Base-by-base conservation (phyloP, 1,140 invertebrate genomes). In the Trachelipus rathkii region DNA sequence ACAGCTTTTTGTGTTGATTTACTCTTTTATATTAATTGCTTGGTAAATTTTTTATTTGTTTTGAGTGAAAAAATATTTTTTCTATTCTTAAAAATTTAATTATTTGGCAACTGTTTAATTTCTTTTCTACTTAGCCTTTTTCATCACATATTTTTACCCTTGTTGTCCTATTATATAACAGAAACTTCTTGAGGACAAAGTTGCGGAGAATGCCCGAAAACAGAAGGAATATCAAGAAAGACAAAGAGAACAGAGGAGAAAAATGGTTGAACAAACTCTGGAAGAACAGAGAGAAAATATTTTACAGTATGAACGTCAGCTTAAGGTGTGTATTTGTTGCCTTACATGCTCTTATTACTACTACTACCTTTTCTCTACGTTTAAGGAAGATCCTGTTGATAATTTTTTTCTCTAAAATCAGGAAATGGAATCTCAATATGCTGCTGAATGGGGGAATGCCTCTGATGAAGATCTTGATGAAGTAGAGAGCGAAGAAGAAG, bases 341-440 rank as follows among this genome's bases (percentile, higher is more conserved):
- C 8, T 60, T 60, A 60, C 50, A 60, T 60, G 19, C 19, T 60
- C 1, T 3, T 60, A 60, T 60, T 60, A 60, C 19, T 60, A 60
- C 15, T 50, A 50, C 15, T 50, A 50, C n/a, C n/a, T n/a, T 33
- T 6, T 33, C 6, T 33, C 33, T 33, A 33, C 33, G 6, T 33
- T 33, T 33, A 33, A 33, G 33, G 33, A 33, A 6, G 33, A 33
- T 33, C 33, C 33, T 33, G 33, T 33, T 33, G 1, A 33, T 33
- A 1, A 33, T 33, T 6, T 33, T 33, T 33, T 33, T 1, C 6
- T 33, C 1, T 33, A 33, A 33, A 33, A 13, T 19, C 50, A 60
- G 50, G 50, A 60, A 60, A 60, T 60, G 50, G 50, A 60, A 60
- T 60, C 50, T 60, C 11, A 60, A 2, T 60, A 15, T 60, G 50